Evolutionary conservation across 2,797 vertebrate genomes (phyloP), one percentile per base, ranked within the genome.

Genomic region (Cynodonichthys magdalenae): DNA sequence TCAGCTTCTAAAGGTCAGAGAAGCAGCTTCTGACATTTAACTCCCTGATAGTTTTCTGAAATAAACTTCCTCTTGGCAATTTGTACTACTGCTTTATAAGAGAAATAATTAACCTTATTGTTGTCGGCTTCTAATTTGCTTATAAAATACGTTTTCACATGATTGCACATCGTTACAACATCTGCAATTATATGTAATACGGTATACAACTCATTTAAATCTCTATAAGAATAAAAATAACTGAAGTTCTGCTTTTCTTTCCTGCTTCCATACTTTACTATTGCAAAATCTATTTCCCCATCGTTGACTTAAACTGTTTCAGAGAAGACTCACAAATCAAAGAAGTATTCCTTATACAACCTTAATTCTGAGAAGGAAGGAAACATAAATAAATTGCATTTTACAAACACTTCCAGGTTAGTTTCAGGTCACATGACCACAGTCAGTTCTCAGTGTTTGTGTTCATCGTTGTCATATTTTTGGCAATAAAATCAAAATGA

Each of bases 21-120:
- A 18, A 24, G 24, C 24, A 14, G 14, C 55, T 15, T 46, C 42
- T 57, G 55, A 44, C 24, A 47, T 47, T 47, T 47, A 57, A 57
- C 54, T 44, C 41, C 20, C 54, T 24, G 15, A 28, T 17, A 56
- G 14, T 45, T 41, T 45, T 20, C 18, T 7, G 11, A 46, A 57
- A 57, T 12, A 12, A n/a, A 14, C 27, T 46, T 57, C 55, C 42
- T 57, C 55, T 57, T 46, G 6, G 11, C 27, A 44, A 1, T 2
- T 18, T 18, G 27, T 3, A 44, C 15, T 27, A 6, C 54, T 56
- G 42, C 41, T 45, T 42, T 15, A 12, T 9, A 48, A 48, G 18
- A 20, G 19, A 1, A 20, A 4, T 14, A 24, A 3, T 48, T 20
- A 49, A 14, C 20, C 20, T 18, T 3, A 36, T 4, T 39, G 10